Evolutionary conservation across 2,797 vertebrate species (phyloP).

Genomic region (Liasis olivaceus): DNA sequence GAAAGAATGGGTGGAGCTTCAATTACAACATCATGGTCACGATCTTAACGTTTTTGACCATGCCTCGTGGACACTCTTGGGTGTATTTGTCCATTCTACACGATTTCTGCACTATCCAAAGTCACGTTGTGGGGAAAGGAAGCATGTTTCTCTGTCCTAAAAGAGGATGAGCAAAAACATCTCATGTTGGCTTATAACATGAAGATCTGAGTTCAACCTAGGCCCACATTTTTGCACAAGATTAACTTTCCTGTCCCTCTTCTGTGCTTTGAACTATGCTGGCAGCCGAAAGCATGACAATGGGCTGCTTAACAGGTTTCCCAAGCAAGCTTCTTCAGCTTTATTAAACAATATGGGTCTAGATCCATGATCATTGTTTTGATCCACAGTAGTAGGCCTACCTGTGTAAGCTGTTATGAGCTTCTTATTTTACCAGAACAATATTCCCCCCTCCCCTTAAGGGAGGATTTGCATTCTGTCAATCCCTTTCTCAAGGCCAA

Average conservation of each 20-base stretch:
- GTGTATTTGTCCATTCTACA: no score
- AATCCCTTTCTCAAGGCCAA: conserved; percentile 16
- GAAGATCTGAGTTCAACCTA: not conserved
- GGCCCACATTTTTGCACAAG: not conserved
- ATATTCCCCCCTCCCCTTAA: not conserved
- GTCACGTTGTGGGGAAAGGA: no score
- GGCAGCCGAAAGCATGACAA: not conserved
- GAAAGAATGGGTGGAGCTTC: no score
- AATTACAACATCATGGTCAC: no score
- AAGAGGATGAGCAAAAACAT: not conserved
- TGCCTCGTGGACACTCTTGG: no score
- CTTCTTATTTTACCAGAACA: not conserved
- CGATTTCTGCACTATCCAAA: no score
- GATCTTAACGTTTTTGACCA: no score
- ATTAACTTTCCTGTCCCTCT: no score
- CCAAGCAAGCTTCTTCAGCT: not conserved
- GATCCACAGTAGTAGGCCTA: not conserved
- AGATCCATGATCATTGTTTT: not conserved
- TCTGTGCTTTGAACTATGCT: not conserved
- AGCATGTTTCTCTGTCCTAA: not conserved
- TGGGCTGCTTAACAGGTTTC: not conserved
- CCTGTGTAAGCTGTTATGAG: not conserved
- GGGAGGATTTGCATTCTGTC: not conserved
- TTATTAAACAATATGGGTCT: not conserved
- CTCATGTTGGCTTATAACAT: not conserved